phyloP scores from a whole-genome alignment of 2,888 invertebrate species.

The Diarsia dahlii region DNA sequence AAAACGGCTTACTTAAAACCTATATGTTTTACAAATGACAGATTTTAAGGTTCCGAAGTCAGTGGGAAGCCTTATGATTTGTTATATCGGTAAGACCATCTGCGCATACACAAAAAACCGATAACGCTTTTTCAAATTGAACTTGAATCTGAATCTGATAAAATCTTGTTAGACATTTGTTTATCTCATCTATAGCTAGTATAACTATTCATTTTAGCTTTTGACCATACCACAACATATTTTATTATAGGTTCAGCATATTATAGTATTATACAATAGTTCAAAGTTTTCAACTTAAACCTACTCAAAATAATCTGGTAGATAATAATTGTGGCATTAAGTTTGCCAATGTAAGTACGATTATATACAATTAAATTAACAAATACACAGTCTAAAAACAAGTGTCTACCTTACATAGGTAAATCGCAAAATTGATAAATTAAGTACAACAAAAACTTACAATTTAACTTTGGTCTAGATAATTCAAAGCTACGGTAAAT shows the following conservation, averaged over 20 bases:
- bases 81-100: slow-evolving; percentile 45
- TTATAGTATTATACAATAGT: neutral
- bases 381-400: neutral
- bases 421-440: neutral
- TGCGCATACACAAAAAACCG: slow-evolving; percentile 46
- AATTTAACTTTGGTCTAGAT: neutral
- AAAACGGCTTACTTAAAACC: slow-evolving; percentile 9
- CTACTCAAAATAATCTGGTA: neutral
- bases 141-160: slow-evolving; percentile 32
- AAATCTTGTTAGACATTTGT: slow-evolving; percentile 32
- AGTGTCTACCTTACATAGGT: neutral
- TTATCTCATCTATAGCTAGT: slow-evolving; percentile 22
- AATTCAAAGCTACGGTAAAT: neutral
- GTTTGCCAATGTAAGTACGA: neutral
- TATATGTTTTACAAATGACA: neutral
- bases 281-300: neutral
- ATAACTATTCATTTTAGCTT: slow-evolving; percentile 1
- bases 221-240: neutral
- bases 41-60: slow-evolving; percentile 11
- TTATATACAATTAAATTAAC: neutral
- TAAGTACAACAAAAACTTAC: neutral
- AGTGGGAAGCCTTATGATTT: slow-evolving; percentile 43
- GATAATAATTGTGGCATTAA: neutral
- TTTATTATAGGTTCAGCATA: neutral
- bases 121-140: slow-evolving; percentile 31